Evolutionary conservation across 2,113 vertebrate species (phyloP), one percentile per base, ranked within the genome.

Genomic region (Thomomys bottae): DNA sequence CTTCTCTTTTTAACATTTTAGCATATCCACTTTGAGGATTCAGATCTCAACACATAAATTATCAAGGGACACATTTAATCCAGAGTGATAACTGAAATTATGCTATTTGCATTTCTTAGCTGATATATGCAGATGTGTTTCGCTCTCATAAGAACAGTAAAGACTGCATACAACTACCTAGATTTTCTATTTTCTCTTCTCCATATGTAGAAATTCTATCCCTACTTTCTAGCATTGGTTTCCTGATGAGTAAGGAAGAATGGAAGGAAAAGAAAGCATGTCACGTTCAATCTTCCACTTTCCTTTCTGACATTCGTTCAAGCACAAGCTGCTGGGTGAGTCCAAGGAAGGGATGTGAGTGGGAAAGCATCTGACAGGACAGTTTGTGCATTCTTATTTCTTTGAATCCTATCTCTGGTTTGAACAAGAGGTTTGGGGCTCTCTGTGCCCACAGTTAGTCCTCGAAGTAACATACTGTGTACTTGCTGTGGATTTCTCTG

Each of bases 381-480:
- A 30, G 49, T 30, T 36, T 42, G 9, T 26, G 17, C 66, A 24
- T 34, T 63, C 10, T 36, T 20, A 24, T 84, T 84, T 89, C 61
- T 90, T 59, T 67, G 26, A 90, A 85, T 8, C 14, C 8, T 59
- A 45, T 3, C 63, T 30, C 57, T 30, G 6, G 8, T 75, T 84
- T 42, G 24, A 83, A 79, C 4, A 66, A 42, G 66, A 66, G 59
- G 30, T 21, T 10, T 59, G 42, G 20, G 42, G 42, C 23, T n/a
- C 1, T 26, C 8, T 20, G 5, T 36, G 17, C 9, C 38, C 7
- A 26, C 7, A 5, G 1, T 0, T 5, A 26, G 36, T 36, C 61
- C 42, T 6, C 63, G 64, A 21, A n/a, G 8, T 4, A 28, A 6
- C 38, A 15, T 34, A 42, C 26, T 14, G 21, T 45, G 61, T 12